These are phyloP conservation scores for Podarcis siculus DNA, from an alignment of 2,797 vertebrate species.

Conservation along the genomic window DNA sequence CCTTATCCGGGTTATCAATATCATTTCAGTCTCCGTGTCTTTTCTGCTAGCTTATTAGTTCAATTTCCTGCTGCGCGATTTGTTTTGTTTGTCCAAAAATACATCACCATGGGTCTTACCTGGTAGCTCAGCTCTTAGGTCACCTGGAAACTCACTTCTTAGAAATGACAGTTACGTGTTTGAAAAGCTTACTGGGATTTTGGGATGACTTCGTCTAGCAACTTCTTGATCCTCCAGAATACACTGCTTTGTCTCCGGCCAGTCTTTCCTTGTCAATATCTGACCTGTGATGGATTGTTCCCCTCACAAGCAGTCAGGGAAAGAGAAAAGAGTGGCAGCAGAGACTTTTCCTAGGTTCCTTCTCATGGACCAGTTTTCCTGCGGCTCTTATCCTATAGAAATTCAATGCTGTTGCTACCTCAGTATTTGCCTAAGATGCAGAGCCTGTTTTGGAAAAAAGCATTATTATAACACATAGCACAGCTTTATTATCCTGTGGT, in stretches of 20 bases:
- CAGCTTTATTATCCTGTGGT: background rate
- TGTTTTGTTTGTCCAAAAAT: constrained; percentile 26
- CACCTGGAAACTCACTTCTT: constrained; percentile 29
- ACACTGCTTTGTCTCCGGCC: constrained; percentile 13
- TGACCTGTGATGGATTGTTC: background rate
- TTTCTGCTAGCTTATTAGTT: constrained; percentile 61
- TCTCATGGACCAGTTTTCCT: background rate
- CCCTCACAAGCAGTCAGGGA: background rate
- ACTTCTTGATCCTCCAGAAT: constrained; percentile 32
- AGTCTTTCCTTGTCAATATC: background rate
- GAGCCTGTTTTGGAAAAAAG: background rate
- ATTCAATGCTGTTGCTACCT: background rate
- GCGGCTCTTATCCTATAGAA: background rate
- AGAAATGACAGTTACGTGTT: constrained; percentile 9
- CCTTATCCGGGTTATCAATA: constrained; percentile 61
- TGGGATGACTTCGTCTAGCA: background rate
- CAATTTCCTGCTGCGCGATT: constrained; percentile 9
- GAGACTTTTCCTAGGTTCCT: background rate
- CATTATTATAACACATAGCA: background rate
- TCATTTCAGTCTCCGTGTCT: constrained; percentile 59
- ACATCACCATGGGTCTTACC: background rate
- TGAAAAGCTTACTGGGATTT: constrained; percentile 11
- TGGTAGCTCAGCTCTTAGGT: constrained; percentile 34
- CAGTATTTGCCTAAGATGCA: background rate
- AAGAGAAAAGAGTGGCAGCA: background rate